Evolutionary conservation across 1,140 invertebrate genomes (phyloP), one percentile per base, ranked within the genome.

Genomic region (Kradibia gibbosae): DNA sequence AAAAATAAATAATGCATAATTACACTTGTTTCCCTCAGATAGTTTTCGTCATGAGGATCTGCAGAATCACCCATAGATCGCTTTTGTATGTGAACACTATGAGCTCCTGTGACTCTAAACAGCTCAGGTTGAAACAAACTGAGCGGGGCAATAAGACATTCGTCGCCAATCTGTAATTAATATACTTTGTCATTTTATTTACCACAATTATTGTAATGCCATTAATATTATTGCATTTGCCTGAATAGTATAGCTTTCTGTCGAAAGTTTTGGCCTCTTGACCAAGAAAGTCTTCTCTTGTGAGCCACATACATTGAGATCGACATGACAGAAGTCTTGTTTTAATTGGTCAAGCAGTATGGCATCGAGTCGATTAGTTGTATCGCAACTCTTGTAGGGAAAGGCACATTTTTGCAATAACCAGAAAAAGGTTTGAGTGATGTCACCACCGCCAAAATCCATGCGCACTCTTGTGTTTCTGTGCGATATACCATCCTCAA

Each of bases 401-500:
- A 99, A 98, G 1, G 95, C 95, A 87, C 95, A 96, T 87, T 97
- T 97, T 84, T 96, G 94, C 34, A 98, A 91, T 71, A 99, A 91
- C 95, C 96, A 97, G 78, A 95, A 95, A 83, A 98, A 95, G 17
- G 95, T 94, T 87, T 97, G 95, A 3, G 96, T 96, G 0, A 98
- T 95, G 91, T 98, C 97, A 48, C 95, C 95, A 13, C 97, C 96
- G 17, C 98, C 98, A 90, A 97, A 98, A 83, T 97, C 96, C 91
- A 98, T 93, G 74, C 94, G 89, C 70, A 97, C 93, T 87, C 97
- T 93, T 0, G 97, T 98, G 73, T 95, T 95, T 87, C 95, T 94
- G 86, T 98, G 96, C 70, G 97, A 98, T 77, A 99, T 96, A 20
- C 97, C 97, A 93, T 99, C 98, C 92, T 99, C 98, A 4, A 99